Percentiles rank a stretch among this genome's conserved stretches.
These are phyloP conservation scores for Scolopax mira DNA, from an alignment of 2,113 vertebrate genomes.

Conservation along the genomic window DNA sequence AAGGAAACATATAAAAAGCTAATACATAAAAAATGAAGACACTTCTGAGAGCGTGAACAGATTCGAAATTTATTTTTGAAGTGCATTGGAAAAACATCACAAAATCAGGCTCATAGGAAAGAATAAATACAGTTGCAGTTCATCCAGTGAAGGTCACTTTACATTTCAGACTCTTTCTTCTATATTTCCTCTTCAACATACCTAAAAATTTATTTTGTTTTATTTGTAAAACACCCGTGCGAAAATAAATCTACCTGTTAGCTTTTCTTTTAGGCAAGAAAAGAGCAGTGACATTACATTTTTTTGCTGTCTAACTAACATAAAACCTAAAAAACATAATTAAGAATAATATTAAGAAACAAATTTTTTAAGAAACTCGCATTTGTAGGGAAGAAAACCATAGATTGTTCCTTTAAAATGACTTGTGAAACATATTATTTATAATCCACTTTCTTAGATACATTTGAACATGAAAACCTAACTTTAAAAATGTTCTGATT, in stretches of 20 bases:
- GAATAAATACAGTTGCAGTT: background rate
- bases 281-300: background rate
- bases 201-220: background rate
- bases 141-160: background rate
- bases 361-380: background rate
- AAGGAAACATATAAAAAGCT: background rate
- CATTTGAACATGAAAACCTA: background rate
- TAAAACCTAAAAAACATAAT: background rate
- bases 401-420: background rate
- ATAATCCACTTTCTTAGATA: background rate
- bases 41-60: background rate
- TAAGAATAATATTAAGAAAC: background rate
- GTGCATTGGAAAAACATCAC: background rate
- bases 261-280: background rate
- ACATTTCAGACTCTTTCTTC: background rate
- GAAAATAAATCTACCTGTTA: background rate
- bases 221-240: background rate
- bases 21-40: background rate
- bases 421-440: background rate
- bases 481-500: background rate
- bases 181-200: background rate
- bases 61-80: background rate
- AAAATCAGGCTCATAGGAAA: background rate
- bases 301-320: background rate
- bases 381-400: background rate